Base-by-base conservation (phyloP, 2,113 vertebrate species). In the Verasper variegatus region DNA sequence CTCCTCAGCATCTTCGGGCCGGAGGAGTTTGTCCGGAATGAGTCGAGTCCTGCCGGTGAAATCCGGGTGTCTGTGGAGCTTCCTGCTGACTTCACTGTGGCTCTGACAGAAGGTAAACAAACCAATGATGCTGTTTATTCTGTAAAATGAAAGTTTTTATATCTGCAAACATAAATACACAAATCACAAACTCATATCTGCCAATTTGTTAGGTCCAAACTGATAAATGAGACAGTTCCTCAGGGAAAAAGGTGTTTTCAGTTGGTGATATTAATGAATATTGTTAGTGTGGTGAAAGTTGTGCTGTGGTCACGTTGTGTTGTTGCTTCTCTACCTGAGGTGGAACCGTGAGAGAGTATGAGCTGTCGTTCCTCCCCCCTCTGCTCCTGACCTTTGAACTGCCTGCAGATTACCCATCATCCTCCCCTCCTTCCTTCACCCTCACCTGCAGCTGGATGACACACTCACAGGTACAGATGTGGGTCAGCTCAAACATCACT, bases 381-480 rank as follows among this genome's bases (percentile, higher is more conserved):
- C 91, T 97, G 2, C 83, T 94, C 82, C 91, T 98, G 92, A 95
- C 93, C 83, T 97, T 97, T 81, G 94, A 96, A n/a, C 90, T 97
- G 63, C 96, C 96, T 13, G 86, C 90, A 10, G 93, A 96, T 81
- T 97, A 98, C 86, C 96, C 97, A 0, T 96, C 96, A 0, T 87
- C 90, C 24, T 94, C 94, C 60, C 93, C 96, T 1, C 96, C 97
- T 0, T 81, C 77, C 15, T 97, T 96, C 81, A 95, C 94, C 60
- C 95, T 98, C 86, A 95, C 93, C 81, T 95, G 95, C 80, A 95
- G 95, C 91, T 98, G 97, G 97, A 94, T 97, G 76, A 95, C 95
- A 81, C 92, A 51, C 71, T 80, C 90, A 63, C 96, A 97, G 96
- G 97, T 97, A 91, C 4, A 37, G n/a, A 49, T 18, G n/a, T 47